phyloP scores from a whole-genome alignment of 2,113 vertebrate species.

The Orientallactaga bullata region DNA sequence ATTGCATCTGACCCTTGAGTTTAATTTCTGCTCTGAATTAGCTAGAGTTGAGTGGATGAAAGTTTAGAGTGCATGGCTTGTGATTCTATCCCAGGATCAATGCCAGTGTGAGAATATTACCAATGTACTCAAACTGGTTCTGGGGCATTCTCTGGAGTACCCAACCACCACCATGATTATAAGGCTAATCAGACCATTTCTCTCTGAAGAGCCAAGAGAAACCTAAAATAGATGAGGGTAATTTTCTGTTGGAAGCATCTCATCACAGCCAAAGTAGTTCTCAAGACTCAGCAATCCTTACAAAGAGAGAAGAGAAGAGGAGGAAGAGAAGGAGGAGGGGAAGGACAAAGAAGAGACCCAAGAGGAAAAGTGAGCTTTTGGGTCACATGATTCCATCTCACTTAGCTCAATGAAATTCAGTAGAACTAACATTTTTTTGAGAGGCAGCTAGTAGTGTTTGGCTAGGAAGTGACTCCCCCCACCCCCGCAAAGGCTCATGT shows the following conservation, averaged over 20 bases:
- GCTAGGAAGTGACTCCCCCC: not conserved
- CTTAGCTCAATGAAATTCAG: not conserved
- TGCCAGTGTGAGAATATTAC: not conserved
- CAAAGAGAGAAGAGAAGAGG: not conserved
- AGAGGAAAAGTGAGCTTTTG: not conserved
- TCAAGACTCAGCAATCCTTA: slow-evolving; percentile 65
- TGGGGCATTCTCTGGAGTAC: slow-evolving; percentile 22
- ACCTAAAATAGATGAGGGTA: slow-evolving; percentile 51
- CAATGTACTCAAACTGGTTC: not conserved
- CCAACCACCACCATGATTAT: not conserved
- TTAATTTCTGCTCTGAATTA: slow-evolving; percentile 49
- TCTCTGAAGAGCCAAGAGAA: slow-evolving; percentile 67
- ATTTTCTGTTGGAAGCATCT: slow-evolving; percentile 67
- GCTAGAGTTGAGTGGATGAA: slow-evolving; percentile 21
- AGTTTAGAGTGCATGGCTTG: not conserved
- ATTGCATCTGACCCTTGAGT: not conserved
- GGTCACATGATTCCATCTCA: not conserved
- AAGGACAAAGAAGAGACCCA: not conserved
- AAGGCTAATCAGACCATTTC: slow-evolving; percentile 49
- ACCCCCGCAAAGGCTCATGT: not conserved
- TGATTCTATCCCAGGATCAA: slow-evolving; percentile 45
- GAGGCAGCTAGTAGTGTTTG: not conserved
- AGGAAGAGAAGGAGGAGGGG: not conserved
- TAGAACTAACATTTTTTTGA: not conserved
- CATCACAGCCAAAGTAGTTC: slow-evolving; percentile 65